These are phyloP conservation scores for Dendrolimus kikuchii DNA, from an alignment of 1,140 invertebrate species.

Conservation along the genomic window DNA sequence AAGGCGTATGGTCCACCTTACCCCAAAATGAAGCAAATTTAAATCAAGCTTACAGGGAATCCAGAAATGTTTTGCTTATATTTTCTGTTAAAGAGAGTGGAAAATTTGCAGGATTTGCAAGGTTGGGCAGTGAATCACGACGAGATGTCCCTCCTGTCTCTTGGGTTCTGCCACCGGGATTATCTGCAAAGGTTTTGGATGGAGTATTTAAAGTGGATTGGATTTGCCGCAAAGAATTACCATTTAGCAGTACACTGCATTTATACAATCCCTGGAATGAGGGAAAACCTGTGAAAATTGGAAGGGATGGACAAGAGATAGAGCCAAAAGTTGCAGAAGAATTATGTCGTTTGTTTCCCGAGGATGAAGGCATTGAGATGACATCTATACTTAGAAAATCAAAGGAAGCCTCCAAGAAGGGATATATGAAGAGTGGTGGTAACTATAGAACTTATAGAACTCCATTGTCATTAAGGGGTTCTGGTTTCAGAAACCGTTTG, in stretches of 20 bases:
- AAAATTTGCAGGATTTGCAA: conserved; percentile 93
- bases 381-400: conserved; percentile 91
- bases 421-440: conserved; percentile 71
- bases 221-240: conserved; percentile 95
- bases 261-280: conserved; percentile 99
- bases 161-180: conserved; percentile 96
- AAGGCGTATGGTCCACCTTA: conserved; percentile 97
- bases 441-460: conserved; percentile 68
- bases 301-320: conserved; percentile 98
- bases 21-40: conserved; percentile 97
- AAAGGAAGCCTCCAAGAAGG: conserved; percentile 85
- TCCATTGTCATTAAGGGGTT: conserved; percentile 51
- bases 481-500: conserved; percentile 56
- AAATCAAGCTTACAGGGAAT: conserved; percentile 94
- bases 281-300: conserved; percentile 98
- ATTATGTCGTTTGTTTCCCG: conserved; percentile 93
- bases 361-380: conserved; percentile 95
- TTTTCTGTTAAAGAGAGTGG: conserved; percentile 99
- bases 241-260: conserved; percentile 93
- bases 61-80: conserved; percentile 94
- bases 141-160: conserved; percentile 91
- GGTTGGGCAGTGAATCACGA: conserved; percentile 89
- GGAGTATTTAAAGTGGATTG: conserved; percentile 97
- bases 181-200: conserved; percentile 92
- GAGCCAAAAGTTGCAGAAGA: conserved; percentile 96